Percentiles rank a stretch among this genome's conserved stretches.
These are phyloP conservation scores for Pristiophorus japonicus DNA, from an alignment of 2,113 vertebrate species.

Conservation along the genomic window DNA sequence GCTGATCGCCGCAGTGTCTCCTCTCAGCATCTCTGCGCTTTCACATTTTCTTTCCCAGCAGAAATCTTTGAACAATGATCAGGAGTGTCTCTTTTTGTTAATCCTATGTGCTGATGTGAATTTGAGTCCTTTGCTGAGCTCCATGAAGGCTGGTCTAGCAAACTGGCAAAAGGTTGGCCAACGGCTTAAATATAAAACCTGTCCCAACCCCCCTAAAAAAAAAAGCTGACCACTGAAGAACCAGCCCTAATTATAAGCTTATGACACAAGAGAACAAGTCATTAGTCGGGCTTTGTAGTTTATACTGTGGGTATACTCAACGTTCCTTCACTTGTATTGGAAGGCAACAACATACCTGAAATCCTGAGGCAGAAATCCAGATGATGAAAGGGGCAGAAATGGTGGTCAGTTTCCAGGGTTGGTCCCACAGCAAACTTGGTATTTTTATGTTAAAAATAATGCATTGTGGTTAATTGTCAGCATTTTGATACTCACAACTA, in stretches of 20 bases:
- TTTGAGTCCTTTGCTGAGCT: background rate
- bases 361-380: background rate
- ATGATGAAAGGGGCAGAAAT: background rate
- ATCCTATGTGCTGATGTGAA: background rate
- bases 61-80: background rate
- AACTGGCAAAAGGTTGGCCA: background rate
- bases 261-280: background rate
- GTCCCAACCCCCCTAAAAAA: background rate
- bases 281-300: background rate
- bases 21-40: background rate
- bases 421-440: no score
- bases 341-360: background rate
- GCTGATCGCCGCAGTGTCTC: background rate
- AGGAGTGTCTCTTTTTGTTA: background rate
- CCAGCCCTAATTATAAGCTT: background rate
- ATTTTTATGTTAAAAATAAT: no score
- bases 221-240: background rate
- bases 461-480: no score
- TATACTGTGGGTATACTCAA: background rate
- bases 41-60: background rate
- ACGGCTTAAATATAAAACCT: background rate
- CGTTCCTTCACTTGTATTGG: background rate
- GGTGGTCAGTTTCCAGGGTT: background rate
- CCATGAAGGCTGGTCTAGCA: background rate
- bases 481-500: no score